These are phyloP conservation scores for Propithecus perrieri DNA, from an alignment of 2,797 vertebrate genomes.

Conservation along the genomic window DNA sequence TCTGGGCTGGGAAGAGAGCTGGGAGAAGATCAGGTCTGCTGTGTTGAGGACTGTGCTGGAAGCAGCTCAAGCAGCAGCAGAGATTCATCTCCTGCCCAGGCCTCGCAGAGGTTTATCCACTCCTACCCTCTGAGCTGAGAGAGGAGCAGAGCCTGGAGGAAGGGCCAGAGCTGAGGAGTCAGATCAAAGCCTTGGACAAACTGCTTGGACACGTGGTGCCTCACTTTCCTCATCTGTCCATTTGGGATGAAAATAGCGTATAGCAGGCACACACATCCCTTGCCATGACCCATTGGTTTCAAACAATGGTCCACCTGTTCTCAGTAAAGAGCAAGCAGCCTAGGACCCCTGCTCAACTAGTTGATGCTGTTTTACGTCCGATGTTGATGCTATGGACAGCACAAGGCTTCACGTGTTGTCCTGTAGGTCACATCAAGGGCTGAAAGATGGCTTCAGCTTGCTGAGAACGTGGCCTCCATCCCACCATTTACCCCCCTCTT, in stretches of 20 bases:
- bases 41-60: neutral
- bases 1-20: neutral
- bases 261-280: neutral
- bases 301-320: neutral
- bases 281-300: neutral
- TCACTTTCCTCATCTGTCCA: neutral
- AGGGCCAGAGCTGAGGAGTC: neutral
- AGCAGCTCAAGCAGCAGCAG: neutral
- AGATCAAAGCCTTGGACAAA: neutral
- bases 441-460: fast-evolving
- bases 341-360: neutral
- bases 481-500: neutral
- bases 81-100: neutral
- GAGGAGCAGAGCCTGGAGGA: neutral
- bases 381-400: neutral
- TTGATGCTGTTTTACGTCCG: neutral
- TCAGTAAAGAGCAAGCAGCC: neutral
- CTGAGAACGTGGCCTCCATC: neutral
- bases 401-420: neutral
- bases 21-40: neutral
- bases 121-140: neutral
- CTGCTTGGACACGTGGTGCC: neutral
- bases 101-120: neutral
- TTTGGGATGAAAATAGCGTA: neutral
- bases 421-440: neutral